Percentiles rank a stretch among this genome's conserved stretches.
These are phyloP conservation scores for Lithophane semibrunnea DNA, from an alignment of 2,888 invertebrate genomes.

Conservation along the genomic window DNA sequence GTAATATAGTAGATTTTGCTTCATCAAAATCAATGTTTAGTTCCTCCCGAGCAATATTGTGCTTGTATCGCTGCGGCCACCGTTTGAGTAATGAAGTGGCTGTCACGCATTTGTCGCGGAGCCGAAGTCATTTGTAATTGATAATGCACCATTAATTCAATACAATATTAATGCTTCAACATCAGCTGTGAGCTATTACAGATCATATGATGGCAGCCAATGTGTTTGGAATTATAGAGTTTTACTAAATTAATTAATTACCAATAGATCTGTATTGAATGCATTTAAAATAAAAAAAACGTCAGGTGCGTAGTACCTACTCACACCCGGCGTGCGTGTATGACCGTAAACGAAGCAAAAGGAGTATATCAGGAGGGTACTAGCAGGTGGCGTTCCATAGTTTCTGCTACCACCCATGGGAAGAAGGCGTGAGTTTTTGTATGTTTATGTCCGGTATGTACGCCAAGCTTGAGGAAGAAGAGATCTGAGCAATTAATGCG, in stretches of 20 bases:
- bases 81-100: conserved; percentile 42
- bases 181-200: conserved; percentile 41
- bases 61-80: not conserved
- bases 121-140: conserved; percentile 59
- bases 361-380: too few species aligned
- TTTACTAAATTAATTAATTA: not conserved
- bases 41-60: not conserved
- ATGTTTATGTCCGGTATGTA: too few species aligned
- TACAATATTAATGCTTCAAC: conserved; percentile 44
- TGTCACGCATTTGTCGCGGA: conserved; percentile 51
- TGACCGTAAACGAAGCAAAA: too few species aligned
- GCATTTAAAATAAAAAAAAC: too few species aligned
- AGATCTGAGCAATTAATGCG: too few species aligned
- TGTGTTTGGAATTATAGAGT: not conserved
- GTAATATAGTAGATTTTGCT: not conserved
- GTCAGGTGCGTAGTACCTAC: too few species aligned
- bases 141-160: conserved; percentile 61
- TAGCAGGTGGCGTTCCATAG: too few species aligned
- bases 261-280: not conserved
- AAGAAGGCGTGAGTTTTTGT: too few species aligned
- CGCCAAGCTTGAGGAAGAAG: not conserved
- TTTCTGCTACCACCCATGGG: too few species aligned
- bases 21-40: not conserved
- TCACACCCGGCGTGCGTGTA: too few species aligned
- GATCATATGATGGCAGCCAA: conserved; percentile 18